Percentiles rank a stretch among this genome's conserved stretches.
These are phyloP conservation scores for Merodon equestris DNA, from an alignment of 2,888 invertebrate genomes.

Conservation along the genomic window DNA sequence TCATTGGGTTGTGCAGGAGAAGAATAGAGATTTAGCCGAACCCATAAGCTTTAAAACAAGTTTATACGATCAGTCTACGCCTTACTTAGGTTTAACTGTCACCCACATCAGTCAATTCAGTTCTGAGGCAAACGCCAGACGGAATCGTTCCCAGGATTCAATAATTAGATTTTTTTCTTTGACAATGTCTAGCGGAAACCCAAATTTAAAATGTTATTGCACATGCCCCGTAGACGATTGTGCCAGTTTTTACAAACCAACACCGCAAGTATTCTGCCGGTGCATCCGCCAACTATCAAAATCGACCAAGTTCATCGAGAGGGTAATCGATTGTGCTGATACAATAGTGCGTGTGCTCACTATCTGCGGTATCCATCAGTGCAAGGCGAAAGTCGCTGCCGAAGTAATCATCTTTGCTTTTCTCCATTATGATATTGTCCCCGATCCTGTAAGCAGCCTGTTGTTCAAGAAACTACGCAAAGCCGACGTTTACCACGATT, in stretches of 20 bases:
- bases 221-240: conserved; percentile 38
- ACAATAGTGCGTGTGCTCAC: conserved; percentile 75
- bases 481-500: conserved; percentile 75
- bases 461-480: conserved; percentile 75
- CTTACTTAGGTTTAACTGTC: too few relatives aligned
- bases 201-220: conserved; percentile 32
- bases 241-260: conserved; percentile 42
- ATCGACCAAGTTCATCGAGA: conserved; percentile 76
- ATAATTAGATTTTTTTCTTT: too few relatives aligned
- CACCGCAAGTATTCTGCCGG: conserved; percentile 38
- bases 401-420: conserved; percentile 76
- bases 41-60: too few relatives aligned
- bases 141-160: too few relatives aligned
- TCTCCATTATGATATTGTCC: conserved; percentile 76
- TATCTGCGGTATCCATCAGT: conserved; percentile 77
- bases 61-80: too few relatives aligned
- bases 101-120: too few relatives aligned
- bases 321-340: conserved; percentile 75
- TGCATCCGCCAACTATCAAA: conserved; percentile 56
- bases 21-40: too few relatives aligned
- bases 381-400: conserved; percentile 76
- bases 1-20: too few relatives aligned
- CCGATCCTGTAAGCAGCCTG: conserved; percentile 74
- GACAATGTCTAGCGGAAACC: too few relatives aligned
- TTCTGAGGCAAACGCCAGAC: too few relatives aligned